Percentiles rank a stretch among this genome's conserved stretches.
Evolutionary conservation across 2,113 vertebrate genomes (phyloP).

Genomic region (Pholis gunnellus): DNA sequence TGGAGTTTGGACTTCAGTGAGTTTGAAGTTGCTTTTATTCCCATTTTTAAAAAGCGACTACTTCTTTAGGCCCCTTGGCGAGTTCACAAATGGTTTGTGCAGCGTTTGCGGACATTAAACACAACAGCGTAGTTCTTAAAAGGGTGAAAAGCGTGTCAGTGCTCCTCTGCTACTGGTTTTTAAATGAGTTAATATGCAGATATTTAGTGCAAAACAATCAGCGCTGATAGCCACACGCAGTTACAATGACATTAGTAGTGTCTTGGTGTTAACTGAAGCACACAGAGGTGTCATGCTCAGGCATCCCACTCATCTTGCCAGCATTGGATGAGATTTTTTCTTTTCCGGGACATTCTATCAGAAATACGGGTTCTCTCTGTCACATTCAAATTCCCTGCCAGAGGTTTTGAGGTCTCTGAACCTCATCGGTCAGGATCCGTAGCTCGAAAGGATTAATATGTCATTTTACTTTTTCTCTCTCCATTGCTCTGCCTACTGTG

Average conservation of each 20-base stretch:
- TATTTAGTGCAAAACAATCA: neutral
- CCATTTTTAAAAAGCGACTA: neutral
- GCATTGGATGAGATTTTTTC: too few species aligned
- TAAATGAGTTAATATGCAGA: neutral
- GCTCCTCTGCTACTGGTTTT: neutral
- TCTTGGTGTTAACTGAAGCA: neutral
- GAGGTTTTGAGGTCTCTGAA: neutral
- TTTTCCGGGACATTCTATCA: too few species aligned
- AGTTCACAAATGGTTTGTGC: too few species aligned
- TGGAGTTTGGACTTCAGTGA: conserved; percentile 88
- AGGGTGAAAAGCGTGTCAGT: too few species aligned
- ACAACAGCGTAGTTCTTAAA: too few species aligned
- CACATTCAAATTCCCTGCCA: too few species aligned
- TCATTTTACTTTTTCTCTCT: neutral
- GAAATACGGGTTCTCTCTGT: too few species aligned
- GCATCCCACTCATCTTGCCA: too few species aligned
- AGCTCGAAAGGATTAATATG: neutral
- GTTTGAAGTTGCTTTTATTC: conserved; percentile 23
- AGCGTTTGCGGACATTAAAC: too few species aligned
- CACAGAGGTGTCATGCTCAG: neutral
- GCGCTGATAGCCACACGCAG: neutral
- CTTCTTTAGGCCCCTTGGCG: too few species aligned
- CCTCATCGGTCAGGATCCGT: neutral
- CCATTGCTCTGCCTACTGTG: neutral
- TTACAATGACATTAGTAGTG: too few species aligned